Evolutionary conservation across 2,797 vertebrate genomes (phyloP), one percentile per base, ranked within the genome.

Genomic region (Coluber constrictor): DNA sequence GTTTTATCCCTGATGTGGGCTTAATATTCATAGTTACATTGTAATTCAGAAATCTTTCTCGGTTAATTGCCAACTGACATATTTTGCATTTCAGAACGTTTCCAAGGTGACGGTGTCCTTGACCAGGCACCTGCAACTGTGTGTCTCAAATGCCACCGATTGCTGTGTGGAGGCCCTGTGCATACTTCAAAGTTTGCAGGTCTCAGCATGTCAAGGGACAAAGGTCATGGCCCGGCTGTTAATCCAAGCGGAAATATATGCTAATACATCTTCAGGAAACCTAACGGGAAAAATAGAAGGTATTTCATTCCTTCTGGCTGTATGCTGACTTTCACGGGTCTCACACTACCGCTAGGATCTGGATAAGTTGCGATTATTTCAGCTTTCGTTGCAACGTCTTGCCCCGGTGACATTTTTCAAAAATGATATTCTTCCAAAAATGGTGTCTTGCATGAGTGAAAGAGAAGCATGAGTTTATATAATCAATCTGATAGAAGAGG

Each of bases 181-280:
- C 9, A 25, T 98, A 32, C 55, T 98, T 90, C 98, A 99, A 92
- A 97, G 97, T 0, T 97, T 99, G 86, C 98, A 97, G 95, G 96
- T 99, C 89, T 98, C 98, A 0, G 99, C 98, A 0, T 99, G 98
- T 95, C 95, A 1, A 70, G 96, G 93, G 1, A 93, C 96, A 2
- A 93, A 32, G 47, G 90, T 97, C 51, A 96, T 96, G 94, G 98
- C 98, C 0, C 97, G 96, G 16, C 97, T 99, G n/a, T 97, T 99
- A 87, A 96, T 99, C 93, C 99, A 98, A 96, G 98, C 96, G 86
- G 97, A 98, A 95, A 98, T 99, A 94, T 98, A 98, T 89, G 97
- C 98, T 90, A 97, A 97, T 93, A 51, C 94, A 98, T 5, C 96
- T 97, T 92, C 97, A 89, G 97, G 95, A 90, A 95, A 96, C 27